phyloP scores from a whole-genome alignment of 2,888 invertebrate genomes.

The Lutraria lutraria region DNA sequence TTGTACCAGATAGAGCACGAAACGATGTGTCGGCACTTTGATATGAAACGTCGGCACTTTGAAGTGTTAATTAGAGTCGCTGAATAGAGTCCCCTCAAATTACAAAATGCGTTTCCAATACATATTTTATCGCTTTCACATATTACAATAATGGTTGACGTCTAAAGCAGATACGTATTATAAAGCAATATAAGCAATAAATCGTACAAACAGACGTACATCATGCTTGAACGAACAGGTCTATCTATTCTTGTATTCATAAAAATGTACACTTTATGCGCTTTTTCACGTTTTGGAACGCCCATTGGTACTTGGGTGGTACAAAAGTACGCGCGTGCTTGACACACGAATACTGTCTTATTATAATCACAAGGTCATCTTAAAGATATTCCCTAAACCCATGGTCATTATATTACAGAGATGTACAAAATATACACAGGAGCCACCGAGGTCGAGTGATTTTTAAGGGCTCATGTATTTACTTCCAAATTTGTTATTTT shows the following conservation, averaged over 20 bases:
- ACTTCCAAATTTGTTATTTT: too few species aligned
- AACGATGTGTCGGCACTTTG: conserved; percentile 32
- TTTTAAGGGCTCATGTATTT: too few species aligned
- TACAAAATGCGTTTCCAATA: conserved; percentile 37
- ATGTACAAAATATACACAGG: too few species aligned
- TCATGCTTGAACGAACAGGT: background rate
- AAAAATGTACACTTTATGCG: background rate
- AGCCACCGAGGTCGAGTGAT: too few species aligned
- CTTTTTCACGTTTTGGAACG: background rate
- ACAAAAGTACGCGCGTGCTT: background rate
- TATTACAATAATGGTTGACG: background rate
- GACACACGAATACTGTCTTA: background rate
- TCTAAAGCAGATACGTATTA: conserved; percentile 1
- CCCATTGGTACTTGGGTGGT: background rate
- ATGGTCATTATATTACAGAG: too few species aligned
- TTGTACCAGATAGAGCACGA: conserved; percentile 33
- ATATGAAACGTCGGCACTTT: conserved; percentile 42
- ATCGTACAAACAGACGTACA: background rate
- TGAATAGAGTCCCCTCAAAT: conserved; percentile 28
- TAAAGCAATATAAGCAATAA: conserved; percentile 12
- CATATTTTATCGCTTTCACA: conserved; percentile 28
- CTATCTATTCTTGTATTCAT: background rate
- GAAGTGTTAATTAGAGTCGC: conserved; percentile 42
- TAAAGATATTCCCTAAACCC: too few species aligned
- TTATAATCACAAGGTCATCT: too few species aligned